Evolutionary conservation across 2,888 invertebrate species (phyloP).

Genomic region (Hydrotaea diabolus): DNA sequence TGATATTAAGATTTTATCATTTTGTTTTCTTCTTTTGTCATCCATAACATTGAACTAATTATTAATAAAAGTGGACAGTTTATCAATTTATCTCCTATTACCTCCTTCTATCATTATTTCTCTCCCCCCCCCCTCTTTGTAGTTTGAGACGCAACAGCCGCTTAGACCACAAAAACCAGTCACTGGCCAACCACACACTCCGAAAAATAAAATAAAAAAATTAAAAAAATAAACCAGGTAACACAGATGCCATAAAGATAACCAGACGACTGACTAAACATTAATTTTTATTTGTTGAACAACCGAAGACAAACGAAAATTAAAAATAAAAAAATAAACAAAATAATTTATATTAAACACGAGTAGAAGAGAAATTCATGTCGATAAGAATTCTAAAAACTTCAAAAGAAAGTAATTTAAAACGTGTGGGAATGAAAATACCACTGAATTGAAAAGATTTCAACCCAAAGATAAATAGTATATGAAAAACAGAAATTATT

Average conservation of each 20-base stretch:
- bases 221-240: background rate
- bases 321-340: background rate
- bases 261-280: slow-evolving; percentile 9
- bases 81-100: background rate
- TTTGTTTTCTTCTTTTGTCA: background rate
- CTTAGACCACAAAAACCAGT: background rate
- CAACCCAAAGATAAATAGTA: slow-evolving; percentile 8
- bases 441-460: slow-evolving; percentile 10
- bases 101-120: no score
- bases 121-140: background rate
- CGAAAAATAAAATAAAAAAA: no score
- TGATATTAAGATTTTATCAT: no score
- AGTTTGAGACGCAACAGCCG: background rate
- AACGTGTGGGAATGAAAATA: slow-evolving; percentile 45
- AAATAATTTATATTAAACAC: slow-evolving; percentile 34
- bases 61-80: slow-evolving; percentile 3
- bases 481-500: background rate
- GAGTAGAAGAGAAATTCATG: slow-evolving; percentile 22
- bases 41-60: slow-evolving; percentile 17
- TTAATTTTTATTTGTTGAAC: slow-evolving; percentile 32
- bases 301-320: background rate
- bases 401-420: slow-evolving; percentile 51
- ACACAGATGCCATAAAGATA: slow-evolving; percentile 50
- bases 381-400: background rate
- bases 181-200: background rate